Percentiles rank a stretch among this genome's conserved stretches.
Evolutionary conservation across 2,797 vertebrate genomes (phyloP).

Genomic region (Cyclopterus lumpus): DNA sequence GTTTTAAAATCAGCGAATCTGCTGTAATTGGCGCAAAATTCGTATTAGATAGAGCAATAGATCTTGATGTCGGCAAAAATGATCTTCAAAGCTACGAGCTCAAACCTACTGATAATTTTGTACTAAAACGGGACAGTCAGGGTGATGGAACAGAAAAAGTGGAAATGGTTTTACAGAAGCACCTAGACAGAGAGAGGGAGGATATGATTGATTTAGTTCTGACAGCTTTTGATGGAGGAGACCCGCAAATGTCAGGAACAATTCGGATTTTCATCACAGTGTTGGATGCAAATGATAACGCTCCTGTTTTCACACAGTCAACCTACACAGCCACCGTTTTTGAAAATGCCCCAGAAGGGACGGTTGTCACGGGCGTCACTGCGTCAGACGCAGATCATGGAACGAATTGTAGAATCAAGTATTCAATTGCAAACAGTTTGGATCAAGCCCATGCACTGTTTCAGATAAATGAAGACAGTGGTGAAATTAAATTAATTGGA

Average conservation of each 20-base stretch:
- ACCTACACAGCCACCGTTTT: constrained; percentile 70
- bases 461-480: constrained; percentile 60
- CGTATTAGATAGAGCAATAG: constrained; percentile 56
- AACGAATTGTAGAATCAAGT: constrained; percentile 68
- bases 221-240: constrained; percentile 72
- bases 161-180: constrained; percentile 74
- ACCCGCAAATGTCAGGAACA: constrained; percentile 69
- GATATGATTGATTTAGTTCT: constrained; percentile 51
- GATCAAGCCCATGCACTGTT: constrained; percentile 70
- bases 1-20: constrained; percentile 67
- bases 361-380: constrained; percentile 66
- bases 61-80: constrained; percentile 57
- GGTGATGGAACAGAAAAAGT: constrained; percentile 56
- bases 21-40: constrained; percentile 53
- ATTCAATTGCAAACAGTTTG: constrained; percentile 72
- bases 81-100: constrained; percentile 48
- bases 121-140: constrained; percentile 49
- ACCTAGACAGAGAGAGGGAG: constrained; percentile 71
- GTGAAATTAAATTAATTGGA: constrained; percentile 71
- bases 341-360: constrained; percentile 79
- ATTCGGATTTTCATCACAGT: constrained; percentile 30
- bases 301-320: constrained; percentile 28
- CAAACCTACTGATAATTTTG: constrained; percentile 65
- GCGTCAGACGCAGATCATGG: constrained; percentile 82
- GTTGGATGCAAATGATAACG: not conserved